Conservation (phyloP, 2,113 vertebrate species). For the Neolamprologus fasciatus region DNA sequence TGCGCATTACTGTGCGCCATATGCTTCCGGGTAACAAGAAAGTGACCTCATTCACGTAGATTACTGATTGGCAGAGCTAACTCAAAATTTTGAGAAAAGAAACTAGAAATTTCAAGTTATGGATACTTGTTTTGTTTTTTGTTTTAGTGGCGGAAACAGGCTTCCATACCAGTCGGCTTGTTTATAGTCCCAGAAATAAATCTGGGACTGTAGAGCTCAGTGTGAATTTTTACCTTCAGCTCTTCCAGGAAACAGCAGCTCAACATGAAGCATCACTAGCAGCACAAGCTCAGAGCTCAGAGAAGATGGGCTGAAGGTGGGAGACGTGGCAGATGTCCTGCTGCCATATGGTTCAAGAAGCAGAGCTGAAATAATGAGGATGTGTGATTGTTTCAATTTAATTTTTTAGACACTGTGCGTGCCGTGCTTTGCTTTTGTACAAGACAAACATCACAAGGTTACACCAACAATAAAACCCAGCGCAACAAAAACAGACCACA, state of each 20-base stretch:
- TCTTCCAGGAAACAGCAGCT: neutral
- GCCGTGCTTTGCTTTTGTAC: neutral
- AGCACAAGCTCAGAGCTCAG: neutral
- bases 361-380: neutral
- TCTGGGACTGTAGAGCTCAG: neutral
- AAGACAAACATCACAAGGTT: neutral
- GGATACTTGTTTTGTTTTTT: neutral
- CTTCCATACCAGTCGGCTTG: neutral
- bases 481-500: neutral
- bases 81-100: neutral
- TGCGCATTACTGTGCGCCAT: rapidly evolving
- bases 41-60: neutral
- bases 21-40: neutral
- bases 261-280: neutral
- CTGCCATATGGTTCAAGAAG: neutral
- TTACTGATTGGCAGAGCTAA: neutral
- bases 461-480: neutral
- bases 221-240: neutral
- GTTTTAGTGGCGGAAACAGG: neutral
- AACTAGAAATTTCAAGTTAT: neutral
- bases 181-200: neutral
- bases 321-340: neutral
- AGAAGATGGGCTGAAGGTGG: neutral
- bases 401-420: neutral
- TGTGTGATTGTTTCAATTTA: neutral